A percentile compares a stretch with the other conserved stretches of the same genome.
Evolutionary conservation across 2,113 vertebrate genomes (phyloP).

Genomic region (Piprites chloris): DNA sequence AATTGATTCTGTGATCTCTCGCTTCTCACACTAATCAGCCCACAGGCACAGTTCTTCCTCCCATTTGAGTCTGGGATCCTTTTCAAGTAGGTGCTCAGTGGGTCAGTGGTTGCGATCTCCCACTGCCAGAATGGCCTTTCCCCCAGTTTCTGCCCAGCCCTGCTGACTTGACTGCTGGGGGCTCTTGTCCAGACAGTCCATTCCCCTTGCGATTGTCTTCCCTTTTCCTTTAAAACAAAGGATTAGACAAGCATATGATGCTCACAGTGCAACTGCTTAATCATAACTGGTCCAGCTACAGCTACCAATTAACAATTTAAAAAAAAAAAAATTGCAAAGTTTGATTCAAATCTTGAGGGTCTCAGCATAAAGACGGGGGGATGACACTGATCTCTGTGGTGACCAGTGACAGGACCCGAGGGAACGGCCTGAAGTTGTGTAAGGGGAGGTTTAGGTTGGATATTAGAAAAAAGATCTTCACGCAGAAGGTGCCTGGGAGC

Average conservation of each 20-base stretch:
- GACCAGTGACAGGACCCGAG: background rate
- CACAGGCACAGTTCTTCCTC: background rate
- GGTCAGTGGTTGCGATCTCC: background rate
- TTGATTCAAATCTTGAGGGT: fast-evolving
- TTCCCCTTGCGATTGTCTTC: background rate
- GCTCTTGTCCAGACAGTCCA: background rate
- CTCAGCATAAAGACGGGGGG: background rate
- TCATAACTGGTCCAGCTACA: background rate
- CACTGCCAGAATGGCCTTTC: background rate
- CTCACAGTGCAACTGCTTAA: background rate
- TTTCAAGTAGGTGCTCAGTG: background rate
- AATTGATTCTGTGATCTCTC: too few relatives aligned
- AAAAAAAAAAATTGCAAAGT: background rate
- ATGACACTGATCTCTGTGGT: background rate
- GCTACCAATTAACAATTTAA: background rate
- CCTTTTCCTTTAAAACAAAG: background rate
- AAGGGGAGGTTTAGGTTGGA: background rate
- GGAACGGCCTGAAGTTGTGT: background rate
- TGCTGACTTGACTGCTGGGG: background rate
- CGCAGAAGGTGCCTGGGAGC: background rate
- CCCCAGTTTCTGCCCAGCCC: background rate
- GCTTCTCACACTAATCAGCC: background rate
- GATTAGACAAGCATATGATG: background rate
- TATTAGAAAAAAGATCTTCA: background rate
- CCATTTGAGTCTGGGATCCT: background rate